Evolutionary conservation across 1,140 invertebrate species (phyloP), one percentile per base, ranked within the genome.

Genomic region (Neelides sp.): DNA sequence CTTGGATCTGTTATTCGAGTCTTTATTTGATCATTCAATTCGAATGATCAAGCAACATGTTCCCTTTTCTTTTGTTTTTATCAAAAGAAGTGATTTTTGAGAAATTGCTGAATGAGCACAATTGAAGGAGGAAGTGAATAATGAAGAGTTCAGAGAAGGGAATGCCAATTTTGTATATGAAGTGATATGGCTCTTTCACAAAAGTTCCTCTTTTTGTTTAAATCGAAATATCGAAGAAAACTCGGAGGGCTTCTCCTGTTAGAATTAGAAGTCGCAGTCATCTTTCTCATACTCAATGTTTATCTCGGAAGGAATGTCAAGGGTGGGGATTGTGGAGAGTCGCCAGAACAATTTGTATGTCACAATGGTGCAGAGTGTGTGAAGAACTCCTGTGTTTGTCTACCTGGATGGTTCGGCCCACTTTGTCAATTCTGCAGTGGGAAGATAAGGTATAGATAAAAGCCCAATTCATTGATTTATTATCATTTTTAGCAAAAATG

Each of bases 361-460:
- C 12, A 39, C 4, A 54, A 59, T 52, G 57, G 57, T 15, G n/a
- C n/a, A n/a, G 49, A 75, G 47, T 91, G 86, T 75, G 74, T 78
- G 64, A 55, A 59, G 30, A 50, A 59, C 48, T 20, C 45, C 2
- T 93, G 89, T 73, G 69, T 84, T 46, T 94, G 89, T 73, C 76
- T 77, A 64, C 82, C 85, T 65, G 89, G 88, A 42, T 94, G 88
- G 88, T 82, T 85, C 67, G 87, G 87, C 37, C 69, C 77, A 20
- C 76, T 78, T 55, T 94, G 89, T 71, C 83, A 91, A 67, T 85
- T 80, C 67, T 92, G 88, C 72, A 82, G 79, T 47, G 87, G 89
- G 52, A 88, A 91, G 80, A 80, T 90, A 64, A 86, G 81, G 88
- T 92, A 73, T 75, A 75, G 71, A 39, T 24, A 37, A 36, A 32